Percentiles rank a stretch among this genome's conserved stretches.
phyloP scores from a whole-genome alignment of 1,140 invertebrate genomes.

The Pygmarrhopalites habei region DNA sequence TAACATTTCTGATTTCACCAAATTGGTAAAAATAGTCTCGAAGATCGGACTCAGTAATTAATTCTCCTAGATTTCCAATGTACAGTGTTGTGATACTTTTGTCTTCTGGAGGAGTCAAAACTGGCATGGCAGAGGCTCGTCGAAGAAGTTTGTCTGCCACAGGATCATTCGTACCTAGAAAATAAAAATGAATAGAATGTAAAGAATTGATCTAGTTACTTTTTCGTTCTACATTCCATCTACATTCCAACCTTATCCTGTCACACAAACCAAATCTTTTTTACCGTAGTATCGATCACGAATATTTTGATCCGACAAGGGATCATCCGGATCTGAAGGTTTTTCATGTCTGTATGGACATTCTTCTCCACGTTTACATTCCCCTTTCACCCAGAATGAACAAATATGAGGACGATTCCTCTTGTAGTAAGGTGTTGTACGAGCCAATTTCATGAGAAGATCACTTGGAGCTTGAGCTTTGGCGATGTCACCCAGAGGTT shows the following conservation, averaged over 20 bases:
- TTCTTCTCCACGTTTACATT: constrained; percentile 97
- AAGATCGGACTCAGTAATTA: constrained; percentile 82
- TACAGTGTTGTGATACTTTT: constrained; percentile 94
- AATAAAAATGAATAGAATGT: no score
- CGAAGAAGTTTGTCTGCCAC: constrained; percentile 96
- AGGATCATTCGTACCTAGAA: no score
- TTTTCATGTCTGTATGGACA: constrained; percentile 99
- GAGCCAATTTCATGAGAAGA: constrained; percentile 84
- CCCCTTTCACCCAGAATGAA: constrained; percentile 99
- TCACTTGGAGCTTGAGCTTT: constrained; percentile 58
- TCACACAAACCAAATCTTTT: no score
- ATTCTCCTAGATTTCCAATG: constrained; percentile 84
- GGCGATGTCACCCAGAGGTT: constrained; percentile 47
- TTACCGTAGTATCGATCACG: constrained; percentile 97
- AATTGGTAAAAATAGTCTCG: constrained; percentile 95
- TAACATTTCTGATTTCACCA: constrained; percentile 93
- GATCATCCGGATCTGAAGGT: constrained; percentile 98
- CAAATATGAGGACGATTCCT: constrained; percentile 98
- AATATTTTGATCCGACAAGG: constrained; percentile 97
- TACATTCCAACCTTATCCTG: no score
- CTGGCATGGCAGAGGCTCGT: constrained; percentile 86
- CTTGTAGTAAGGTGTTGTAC: constrained; percentile 98
- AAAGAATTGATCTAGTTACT: no score
- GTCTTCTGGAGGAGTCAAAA: constrained; percentile 90
- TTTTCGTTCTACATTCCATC: no score